These are phyloP conservation scores for Nestor notabilis DNA, from an alignment of 2,113 vertebrate species.

Conservation along the genomic window DNA sequence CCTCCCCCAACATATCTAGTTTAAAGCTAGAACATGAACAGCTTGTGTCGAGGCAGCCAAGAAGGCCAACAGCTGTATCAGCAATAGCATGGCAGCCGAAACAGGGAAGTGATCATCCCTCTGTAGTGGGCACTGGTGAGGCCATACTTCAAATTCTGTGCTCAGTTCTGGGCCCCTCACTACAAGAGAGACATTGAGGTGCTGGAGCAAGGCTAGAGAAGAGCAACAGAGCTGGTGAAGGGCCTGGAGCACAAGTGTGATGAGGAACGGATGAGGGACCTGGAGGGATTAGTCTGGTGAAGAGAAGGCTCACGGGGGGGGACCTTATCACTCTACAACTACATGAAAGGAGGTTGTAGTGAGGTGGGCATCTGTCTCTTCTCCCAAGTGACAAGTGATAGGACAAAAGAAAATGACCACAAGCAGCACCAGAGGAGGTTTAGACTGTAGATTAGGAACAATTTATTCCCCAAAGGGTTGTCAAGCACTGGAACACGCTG, in stretches of 20 bases:
- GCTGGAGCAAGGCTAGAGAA: background rate
- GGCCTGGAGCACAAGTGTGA: background rate
- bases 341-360: accelerated
- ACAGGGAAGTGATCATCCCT: background rate
- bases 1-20: no score
- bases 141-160: background rate
- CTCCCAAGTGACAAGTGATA: background rate
- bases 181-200: background rate
- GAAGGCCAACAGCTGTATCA: background rate
- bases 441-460: background rate
- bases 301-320: background rate
- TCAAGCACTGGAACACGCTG: background rate
- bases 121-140: background rate
- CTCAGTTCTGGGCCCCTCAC: background rate
- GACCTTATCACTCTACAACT: background rate
- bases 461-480: background rate
- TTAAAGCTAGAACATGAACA: background rate
- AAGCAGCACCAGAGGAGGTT: accelerated
- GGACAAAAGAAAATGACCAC: accelerated
- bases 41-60: background rate
- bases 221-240: background rate
- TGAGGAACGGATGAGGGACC: background rate
- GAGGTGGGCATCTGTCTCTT: accelerated
- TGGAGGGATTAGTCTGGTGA: background rate
- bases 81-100: background rate